A percentile compares a stretch with the other conserved stretches of the same genome.
These are phyloP conservation scores for Cyphomyrmex costatus DNA, from an alignment of 1,140 invertebrate genomes.

Conservation along the genomic window DNA sequence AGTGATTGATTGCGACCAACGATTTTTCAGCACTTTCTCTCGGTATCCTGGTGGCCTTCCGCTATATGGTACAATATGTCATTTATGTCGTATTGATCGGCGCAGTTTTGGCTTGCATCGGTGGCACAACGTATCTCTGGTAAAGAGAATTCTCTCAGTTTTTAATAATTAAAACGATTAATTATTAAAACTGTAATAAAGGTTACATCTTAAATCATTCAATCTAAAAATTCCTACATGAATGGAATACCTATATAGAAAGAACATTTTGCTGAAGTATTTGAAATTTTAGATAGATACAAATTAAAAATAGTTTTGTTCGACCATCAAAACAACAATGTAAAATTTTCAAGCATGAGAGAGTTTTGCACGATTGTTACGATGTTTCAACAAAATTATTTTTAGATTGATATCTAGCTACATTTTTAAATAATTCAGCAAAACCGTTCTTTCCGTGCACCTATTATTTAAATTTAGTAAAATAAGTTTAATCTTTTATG, in stretches of 20 bases:
- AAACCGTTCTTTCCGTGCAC: neutral
- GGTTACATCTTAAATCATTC: neutral
- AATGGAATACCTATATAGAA: neutral
- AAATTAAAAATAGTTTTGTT: too few relatives aligned
- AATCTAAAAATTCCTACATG: neutral
- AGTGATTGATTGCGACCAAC: slow-evolving; percentile 41
- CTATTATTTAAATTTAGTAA: neutral
- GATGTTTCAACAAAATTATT: too few relatives aligned
- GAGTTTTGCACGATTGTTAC: too few relatives aligned
- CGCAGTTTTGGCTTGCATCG: slow-evolving; percentile 88
- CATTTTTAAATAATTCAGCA: too few relatives aligned
- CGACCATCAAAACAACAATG: too few relatives aligned
- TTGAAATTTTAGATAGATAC: too few relatives aligned
- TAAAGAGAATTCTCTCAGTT: slow-evolving; percentile 80
- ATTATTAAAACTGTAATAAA: neutral
- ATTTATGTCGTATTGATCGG: slow-evolving; percentile 91
- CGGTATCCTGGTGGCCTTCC: slow-evolving; percentile 88
- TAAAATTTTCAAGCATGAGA: too few relatives aligned
- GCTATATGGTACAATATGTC: slow-evolving; percentile 89
- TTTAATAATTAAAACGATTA: neutral
- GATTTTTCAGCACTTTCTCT: slow-evolving; percentile 88
- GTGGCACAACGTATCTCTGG: slow-evolving; percentile 90
- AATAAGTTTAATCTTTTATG: slow-evolving; percentile 1
- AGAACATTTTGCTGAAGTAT: too few relatives aligned
- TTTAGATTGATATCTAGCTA: too few relatives aligned